Evolutionary conservation across 2,888 invertebrate genomes (phyloP).

Genomic region (Xestobium rufovillosum): DNA sequence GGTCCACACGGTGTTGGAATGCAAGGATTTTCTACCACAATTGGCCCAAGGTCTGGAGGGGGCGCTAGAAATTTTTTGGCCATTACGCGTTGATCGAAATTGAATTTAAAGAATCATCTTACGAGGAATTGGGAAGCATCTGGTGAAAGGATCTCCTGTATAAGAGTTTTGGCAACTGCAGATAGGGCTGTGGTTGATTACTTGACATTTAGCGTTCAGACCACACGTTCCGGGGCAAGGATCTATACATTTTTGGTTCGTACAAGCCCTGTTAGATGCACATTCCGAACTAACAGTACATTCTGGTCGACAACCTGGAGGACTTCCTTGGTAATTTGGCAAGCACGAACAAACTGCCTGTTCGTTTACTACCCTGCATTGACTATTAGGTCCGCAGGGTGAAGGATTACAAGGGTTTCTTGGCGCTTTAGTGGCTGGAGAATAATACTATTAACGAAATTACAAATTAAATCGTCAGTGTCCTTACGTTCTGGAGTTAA

Average conservation of each 20-base stretch:
- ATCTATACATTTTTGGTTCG: slow-evolving; percentile 63
- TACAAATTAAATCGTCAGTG: not conserved
- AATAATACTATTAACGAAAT: slow-evolving; percentile 28
- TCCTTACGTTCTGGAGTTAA: slow-evolving; percentile 48
- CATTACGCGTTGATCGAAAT: no score
- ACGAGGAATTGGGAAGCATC: slow-evolving; percentile 44
- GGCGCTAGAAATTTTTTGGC: slow-evolving; percentile 1
- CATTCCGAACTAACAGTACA: slow-evolving; percentile 66
- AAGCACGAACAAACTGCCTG: slow-evolving; percentile 60
- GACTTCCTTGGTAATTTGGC: slow-evolving; percentile 58
- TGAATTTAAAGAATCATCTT: slow-evolving; percentile 25
- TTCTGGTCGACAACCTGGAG: slow-evolving; percentile 62
- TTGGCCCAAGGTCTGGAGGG: slow-evolving; percentile 29
- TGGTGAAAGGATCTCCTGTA: slow-evolving; percentile 66
- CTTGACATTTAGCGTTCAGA: slow-evolving; percentile 59
- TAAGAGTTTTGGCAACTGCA: slow-evolving; percentile 55
- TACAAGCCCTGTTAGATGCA: slow-evolving; percentile 58
- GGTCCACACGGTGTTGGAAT: slow-evolving; percentile 54
- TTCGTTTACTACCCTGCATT: slow-evolving; percentile 52
- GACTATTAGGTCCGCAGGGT: slow-evolving; percentile 66
- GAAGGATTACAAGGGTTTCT: slow-evolving; percentile 64
- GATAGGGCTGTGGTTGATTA: slow-evolving; percentile 69
- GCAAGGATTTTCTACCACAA: slow-evolving; percentile 49
- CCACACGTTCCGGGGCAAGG: slow-evolving; percentile 72
- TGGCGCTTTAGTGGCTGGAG: slow-evolving; percentile 39